These are phyloP conservation scores for Alectura lathami DNA, from an alignment of 2,113 vertebrate genomes.

Conservation along the genomic window DNA sequence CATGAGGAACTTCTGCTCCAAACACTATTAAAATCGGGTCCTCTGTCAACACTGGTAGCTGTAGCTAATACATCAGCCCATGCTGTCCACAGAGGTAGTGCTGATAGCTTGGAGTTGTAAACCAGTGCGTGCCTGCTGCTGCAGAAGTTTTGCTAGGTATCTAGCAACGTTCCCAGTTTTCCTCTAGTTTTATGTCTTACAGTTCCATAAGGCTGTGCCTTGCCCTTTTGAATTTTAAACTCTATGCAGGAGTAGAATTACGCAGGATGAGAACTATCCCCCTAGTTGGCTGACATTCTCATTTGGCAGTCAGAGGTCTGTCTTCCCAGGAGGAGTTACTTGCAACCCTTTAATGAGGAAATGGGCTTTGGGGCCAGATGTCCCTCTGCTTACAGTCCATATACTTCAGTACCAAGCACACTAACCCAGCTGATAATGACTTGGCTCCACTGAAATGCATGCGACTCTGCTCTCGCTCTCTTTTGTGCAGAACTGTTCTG, in stretches of 20 bases:
- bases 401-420: not conserved
- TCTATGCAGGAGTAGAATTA: not conserved
- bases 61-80: not conserved
- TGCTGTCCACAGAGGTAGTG: not conserved
- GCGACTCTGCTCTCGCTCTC: fast-evolving
- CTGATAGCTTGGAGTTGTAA: not conserved
- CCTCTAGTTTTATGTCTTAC: not conserved
- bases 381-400: not conserved
- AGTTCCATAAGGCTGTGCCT: not conserved
- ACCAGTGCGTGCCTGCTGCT: not conserved
- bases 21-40: not conserved
- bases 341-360: not conserved
- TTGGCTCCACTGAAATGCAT: not conserved
- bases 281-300: not conserved
- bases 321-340: not conserved
- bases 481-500: not conserved
- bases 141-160: fast-evolving
- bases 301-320: not conserved
- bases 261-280: not conserved
- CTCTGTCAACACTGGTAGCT: not conserved
- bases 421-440: not conserved
- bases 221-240: not conserved
- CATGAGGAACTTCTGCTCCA: not conserved
- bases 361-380: not conserved
- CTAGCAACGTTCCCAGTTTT: not conserved